A percentile compares a stretch with the other conserved stretches of the same genome.
These are phyloP conservation scores for Drosophila bifasciata DNA, from an alignment of 1,140 invertebrate species.

Conservation along the genomic window DNA sequence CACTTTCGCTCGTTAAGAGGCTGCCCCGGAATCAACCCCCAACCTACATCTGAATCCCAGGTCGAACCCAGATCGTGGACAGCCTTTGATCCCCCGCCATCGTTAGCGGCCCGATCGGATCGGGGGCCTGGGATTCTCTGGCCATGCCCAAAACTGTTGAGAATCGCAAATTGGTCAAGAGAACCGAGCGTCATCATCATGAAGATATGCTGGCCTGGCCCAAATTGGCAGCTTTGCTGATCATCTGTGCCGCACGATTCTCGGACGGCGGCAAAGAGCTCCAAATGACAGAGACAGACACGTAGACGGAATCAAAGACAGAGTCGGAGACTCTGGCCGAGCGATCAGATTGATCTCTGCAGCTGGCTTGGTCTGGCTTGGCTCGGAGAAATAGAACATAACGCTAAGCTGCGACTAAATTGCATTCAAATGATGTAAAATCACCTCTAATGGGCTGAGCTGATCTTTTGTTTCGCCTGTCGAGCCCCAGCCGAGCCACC, in stretches of 20 bases:
- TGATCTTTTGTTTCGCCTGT: conserved; percentile 64
- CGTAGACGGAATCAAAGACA: not conserved
- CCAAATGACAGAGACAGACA: conserved; percentile 29
- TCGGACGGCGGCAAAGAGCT: conserved; percentile 10
- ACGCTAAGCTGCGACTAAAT: conserved; percentile 75
- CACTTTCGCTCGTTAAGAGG: conserved; percentile 74
- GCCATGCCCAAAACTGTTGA: conserved; percentile 3
- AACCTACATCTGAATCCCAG: not conserved
- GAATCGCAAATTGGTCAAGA: conserved; percentile 67
- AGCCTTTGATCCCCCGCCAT: conserved; percentile 16
- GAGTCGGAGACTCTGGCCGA: conserved; percentile 19
- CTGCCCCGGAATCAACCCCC: conserved; percentile 12
- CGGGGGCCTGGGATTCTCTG: not conserved
- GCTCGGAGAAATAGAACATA: conserved; percentile 70
- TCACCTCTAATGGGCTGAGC: conserved; percentile 66
- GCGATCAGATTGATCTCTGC: conserved; percentile 49
- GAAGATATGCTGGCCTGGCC: conserved; percentile 44
- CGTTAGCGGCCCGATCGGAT: conserved; percentile 2
- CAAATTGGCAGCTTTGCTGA: conserved; percentile 59
- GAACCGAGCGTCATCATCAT: conserved; percentile 46
- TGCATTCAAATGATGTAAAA: conserved; percentile 78
- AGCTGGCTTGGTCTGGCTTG: conserved; percentile 27
- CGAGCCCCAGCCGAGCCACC: conserved; percentile 12
- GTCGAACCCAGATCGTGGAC: not conserved
- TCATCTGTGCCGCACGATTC: conserved; percentile 74